Evolutionary conservation across 2,888 invertebrate genomes (phyloP).

Genomic region (Drosophila setosimentum): DNA sequence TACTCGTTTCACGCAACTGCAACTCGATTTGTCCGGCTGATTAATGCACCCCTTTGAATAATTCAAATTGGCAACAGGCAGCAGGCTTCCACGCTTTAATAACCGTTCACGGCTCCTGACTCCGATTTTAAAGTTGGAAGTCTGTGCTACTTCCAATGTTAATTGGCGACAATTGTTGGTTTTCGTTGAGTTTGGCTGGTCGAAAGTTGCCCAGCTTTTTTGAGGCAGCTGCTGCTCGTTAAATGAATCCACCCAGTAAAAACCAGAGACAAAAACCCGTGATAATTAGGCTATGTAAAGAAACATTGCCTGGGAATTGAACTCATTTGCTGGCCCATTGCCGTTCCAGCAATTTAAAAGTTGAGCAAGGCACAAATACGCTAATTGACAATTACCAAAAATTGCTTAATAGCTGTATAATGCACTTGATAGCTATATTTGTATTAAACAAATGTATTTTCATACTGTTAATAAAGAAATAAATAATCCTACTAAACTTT

Average conservation of each 20-base stretch:
- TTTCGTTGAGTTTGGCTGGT: slow-evolving; percentile 17
- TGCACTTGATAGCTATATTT: not conserved
- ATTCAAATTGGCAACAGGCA: slow-evolving; percentile 16
- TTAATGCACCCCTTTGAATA: slow-evolving; percentile 64
- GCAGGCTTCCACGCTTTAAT: slow-evolving; percentile 38
- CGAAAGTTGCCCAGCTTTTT: slow-evolving; percentile 45
- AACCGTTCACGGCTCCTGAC: slow-evolving; percentile 13
- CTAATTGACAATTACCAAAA: not conserved
- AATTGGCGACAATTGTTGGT: slow-evolving; percentile 78
- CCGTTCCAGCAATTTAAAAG: slow-evolving; percentile 6
- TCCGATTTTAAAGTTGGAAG: slow-evolving; percentile 4
- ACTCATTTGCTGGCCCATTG: slow-evolving; percentile 42
- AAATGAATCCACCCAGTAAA: slow-evolving; percentile 13
- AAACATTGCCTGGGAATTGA: slow-evolving; percentile 53
- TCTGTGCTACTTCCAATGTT: slow-evolving; percentile 42
- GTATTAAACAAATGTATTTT: too few species aligned
- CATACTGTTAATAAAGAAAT: not conserved
- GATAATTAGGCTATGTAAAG: slow-evolving; percentile 53
- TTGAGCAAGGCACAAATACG: slow-evolving; percentile 8
- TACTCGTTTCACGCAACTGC: slow-evolving; percentile 74
- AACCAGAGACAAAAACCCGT: slow-evolving; percentile 23
- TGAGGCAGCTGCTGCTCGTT: slow-evolving; percentile 52
- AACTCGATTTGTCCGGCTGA: slow-evolving; percentile 67
- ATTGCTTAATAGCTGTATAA: slow-evolving; percentile 1
- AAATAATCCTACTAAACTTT: not conserved